Evolutionary conservation across 2,888 invertebrate genomes (phyloP), one percentile per base, ranked within the genome.

Genomic region (Poecilus cupreus): DNA sequence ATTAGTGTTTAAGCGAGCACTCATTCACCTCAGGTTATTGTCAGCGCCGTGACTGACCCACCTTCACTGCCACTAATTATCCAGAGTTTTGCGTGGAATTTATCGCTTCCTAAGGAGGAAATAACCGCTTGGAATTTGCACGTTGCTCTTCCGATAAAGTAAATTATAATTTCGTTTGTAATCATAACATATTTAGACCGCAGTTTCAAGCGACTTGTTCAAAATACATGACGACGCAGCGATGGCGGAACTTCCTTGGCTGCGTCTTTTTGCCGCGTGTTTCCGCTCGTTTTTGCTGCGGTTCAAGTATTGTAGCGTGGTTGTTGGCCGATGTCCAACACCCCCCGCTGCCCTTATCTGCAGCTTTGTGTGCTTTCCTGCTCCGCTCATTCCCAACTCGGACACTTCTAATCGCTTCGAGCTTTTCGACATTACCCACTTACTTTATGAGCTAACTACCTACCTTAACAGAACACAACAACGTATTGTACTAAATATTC

Each of bases 21-120:
- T 72, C 72, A 72, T 72, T 72, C 20, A 72, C 72, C 72, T 72
- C 72, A 43, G 46, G 72, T 46, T 72, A 72, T 72, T 72, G 72
- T 72, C 72, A 46, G 43, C 43, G 24, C 22, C 60, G 60, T 60
- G 60, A 60, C 24, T 72, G 72, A 46, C 72, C 72, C 51, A 8
- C 43, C 39, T 20, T 18, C 20, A 18, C 20, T n/a, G 11, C 16
- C 11, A 26, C 60, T 60, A 60, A 60, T 60, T 60, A 60, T 60
- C 24, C 60, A n/a, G 13, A 26, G 24, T 13, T 60, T 60, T n/a
- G n/a, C 60, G 13, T 13, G 22, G 72, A 72, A 72, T 72, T 72
- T 72, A 72, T 72, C 20, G 72, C 22, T 72, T 72, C 72, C 72
- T 72, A 72, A 49, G 24, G 6, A 49, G 46, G 46, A 46, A 72